A percentile compares a stretch with the other conserved stretches of the same genome.
Conservation (phyloP, 2,113 vertebrate species). For the Furnarius figulus region DNA sequence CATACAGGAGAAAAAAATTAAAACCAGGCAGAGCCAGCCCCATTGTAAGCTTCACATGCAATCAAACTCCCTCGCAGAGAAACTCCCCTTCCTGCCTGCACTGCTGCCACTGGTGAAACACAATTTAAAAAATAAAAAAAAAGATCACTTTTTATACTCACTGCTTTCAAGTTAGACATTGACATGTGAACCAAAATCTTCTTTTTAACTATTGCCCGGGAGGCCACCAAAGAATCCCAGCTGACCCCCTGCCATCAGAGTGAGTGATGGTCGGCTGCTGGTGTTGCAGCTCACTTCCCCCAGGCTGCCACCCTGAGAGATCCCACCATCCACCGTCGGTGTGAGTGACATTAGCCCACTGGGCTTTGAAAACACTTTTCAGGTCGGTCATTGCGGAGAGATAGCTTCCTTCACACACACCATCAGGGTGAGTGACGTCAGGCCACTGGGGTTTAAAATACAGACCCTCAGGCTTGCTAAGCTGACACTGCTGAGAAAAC, state of each 20-base stretch:
- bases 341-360: constrained; percentile 64
- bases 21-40: constrained; percentile 70
- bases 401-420: constrained; percentile 49
- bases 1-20: constrained; percentile 72
- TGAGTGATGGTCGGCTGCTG: constrained; percentile 54
- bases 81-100: constrained; percentile 51
- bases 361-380: constrained; percentile 64
- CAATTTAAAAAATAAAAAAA: constrained; percentile 26
- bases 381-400: background rate
- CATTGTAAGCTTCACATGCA: constrained; percentile 73
- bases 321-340: constrained; percentile 27
- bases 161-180: constrained; percentile 65
- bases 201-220: constrained; percentile 65
- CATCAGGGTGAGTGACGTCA: constrained; percentile 53
- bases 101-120: constrained; percentile 40
- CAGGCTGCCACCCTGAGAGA: constrained; percentile 55
- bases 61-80: constrained; percentile 42
- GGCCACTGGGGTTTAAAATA: constrained; percentile 62
- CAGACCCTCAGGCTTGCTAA: constrained; percentile 60
- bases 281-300: constrained; percentile 52
- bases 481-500: constrained; percentile 68
- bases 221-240: constrained; percentile 61
- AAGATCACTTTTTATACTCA: constrained; percentile 60
- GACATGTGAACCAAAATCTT: constrained; percentile 69
- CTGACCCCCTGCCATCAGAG: constrained; percentile 58